Percentiles rank a stretch among this genome's conserved stretches.
Conservation (phyloP, 64 coral and sea anemone species). For the Pocillopora verrucosa region DNA sequence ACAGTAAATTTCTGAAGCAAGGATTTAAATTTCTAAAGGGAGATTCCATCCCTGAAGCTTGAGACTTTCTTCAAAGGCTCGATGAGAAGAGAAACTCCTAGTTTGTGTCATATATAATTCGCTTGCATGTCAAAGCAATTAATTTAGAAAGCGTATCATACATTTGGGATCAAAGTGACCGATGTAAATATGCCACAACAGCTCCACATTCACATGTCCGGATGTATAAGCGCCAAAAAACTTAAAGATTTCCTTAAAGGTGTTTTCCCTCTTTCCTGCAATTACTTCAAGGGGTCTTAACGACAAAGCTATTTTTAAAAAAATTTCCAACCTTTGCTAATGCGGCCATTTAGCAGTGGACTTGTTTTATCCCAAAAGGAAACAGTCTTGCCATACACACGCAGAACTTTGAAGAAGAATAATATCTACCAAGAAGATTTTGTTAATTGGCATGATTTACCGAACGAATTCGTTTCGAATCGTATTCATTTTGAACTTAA, state of each 20-base stretch:
- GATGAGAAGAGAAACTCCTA: neutral
- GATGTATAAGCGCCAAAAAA: neutral
- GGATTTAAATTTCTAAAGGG: neutral
- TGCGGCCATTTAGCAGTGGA: no score
- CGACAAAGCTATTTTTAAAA: neutral
- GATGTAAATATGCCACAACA: neutral
- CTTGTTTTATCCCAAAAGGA: neutral
- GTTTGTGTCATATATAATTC: neutral
- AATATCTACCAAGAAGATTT: neutral
- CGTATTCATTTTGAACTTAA: neutral
- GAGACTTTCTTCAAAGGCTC: neutral
- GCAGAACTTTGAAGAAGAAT: neutral
- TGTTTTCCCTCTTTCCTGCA: neutral
- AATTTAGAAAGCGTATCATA: neutral
- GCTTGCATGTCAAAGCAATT: neutral
- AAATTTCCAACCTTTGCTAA: neutral
- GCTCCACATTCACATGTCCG: neutral
- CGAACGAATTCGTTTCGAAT: neutral
- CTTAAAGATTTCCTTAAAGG: neutral
- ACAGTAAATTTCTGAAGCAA: neutral
- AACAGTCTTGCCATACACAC: neutral
- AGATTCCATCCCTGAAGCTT: neutral
- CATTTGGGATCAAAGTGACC: constrained; percentile 9
- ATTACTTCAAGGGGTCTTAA: neutral
- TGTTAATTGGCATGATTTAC: neutral